Percentiles rank a stretch among this genome's conserved stretches.
Conservation (phyloP, 2,797 vertebrate genomes). For the Rhinophrynus dorsalis region DNA sequence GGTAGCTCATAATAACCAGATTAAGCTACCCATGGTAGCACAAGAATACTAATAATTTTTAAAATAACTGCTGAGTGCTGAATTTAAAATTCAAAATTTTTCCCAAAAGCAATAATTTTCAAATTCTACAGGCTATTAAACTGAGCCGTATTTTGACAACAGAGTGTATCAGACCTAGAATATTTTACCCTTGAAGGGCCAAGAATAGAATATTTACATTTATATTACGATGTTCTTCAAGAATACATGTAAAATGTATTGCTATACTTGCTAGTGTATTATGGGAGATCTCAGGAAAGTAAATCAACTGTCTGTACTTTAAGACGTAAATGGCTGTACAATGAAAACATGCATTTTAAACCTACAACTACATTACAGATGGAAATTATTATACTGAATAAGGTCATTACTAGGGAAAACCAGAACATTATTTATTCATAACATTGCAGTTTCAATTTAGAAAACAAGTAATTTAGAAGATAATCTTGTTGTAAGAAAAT, state of each 20-base stretch:
- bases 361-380: constrained; percentile 72
- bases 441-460: constrained; percentile 81
- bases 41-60: no score
- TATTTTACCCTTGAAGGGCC: constrained; percentile 67
- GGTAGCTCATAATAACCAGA: no score
- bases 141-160: constrained; percentile 71
- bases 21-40: no score
- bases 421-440: constrained; percentile 75
- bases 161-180: constrained; percentile 66
- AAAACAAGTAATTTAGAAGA: constrained; percentile 79
- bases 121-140: no score
- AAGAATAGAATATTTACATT: constrained; percentile 82
- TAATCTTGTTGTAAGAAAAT: no score
- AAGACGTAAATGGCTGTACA: constrained; percentile 76
- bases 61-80: no score
- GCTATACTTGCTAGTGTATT: constrained; percentile 69
- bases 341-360: constrained; percentile 69
- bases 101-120: no score
- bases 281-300: constrained; percentile 71
- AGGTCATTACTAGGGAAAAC: constrained; percentile 81
- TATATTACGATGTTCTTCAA: constrained; percentile 75
- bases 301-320: constrained; percentile 65
- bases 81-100: no score
- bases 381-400: constrained; percentile 80
- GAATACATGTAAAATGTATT: constrained; percentile 77